Conservation (phyloP, 1,140 invertebrate genomes). For the Cotesia chilonis region DNA sequence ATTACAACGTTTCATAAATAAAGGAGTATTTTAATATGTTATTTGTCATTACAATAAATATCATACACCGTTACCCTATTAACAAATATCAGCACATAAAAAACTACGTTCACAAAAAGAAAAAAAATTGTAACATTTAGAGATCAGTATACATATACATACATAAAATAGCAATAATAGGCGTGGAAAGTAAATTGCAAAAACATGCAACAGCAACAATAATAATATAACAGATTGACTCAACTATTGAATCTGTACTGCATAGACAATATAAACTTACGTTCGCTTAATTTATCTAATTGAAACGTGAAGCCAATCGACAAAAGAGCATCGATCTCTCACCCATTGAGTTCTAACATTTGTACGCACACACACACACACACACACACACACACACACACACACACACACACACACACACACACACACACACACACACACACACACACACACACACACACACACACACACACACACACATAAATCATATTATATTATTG, state of each 20-base stretch:
- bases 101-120: too few species aligned
- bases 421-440: neutral
- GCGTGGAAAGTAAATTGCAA: constrained; percentile 24
- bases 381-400: too few species aligned
- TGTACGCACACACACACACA: neutral
- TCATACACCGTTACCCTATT: too few species aligned
- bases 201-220: constrained; percentile 3
- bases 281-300: constrained; percentile 18
- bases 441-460: neutral
- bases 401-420: neutral
- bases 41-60: too few species aligned
- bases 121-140: neutral
- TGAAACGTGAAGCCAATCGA: constrained; percentile 25
- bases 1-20: too few species aligned
- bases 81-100: too few species aligned
- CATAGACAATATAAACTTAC: neutral
- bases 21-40: too few species aligned
- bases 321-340: constrained; percentile 35
- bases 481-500: neutral
- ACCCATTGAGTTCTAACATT: constrained; percentile 17
- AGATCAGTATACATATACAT: neutral
- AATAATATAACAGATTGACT: too few species aligned
- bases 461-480: neutral
- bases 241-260: constrained; percentile 7
- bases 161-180: constrained; percentile 15